phyloP scores from a whole-genome alignment of 2,888 invertebrate species.

The Eupeodes luniger region DNA sequence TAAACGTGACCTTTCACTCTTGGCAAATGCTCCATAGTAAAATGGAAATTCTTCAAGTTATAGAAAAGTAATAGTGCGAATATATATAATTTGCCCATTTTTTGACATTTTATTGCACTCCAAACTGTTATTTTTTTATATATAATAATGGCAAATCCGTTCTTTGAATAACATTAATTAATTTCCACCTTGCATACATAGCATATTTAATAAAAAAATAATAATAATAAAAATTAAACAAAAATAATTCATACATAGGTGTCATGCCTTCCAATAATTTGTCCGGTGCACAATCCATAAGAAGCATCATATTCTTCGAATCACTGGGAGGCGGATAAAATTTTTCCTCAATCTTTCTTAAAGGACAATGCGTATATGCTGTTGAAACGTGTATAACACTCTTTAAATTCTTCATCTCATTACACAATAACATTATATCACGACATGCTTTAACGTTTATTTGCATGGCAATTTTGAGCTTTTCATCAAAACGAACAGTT shows the following conservation, averaged over 20 bases:
- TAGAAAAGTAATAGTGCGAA: too few species aligned
- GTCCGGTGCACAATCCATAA: constrained; percentile 85
- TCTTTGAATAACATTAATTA: too few species aligned
- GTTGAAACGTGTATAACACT: constrained; percentile 87
- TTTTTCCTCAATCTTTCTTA: constrained; percentile 85
- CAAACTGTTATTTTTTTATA: too few species aligned
- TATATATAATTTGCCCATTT: too few species aligned
- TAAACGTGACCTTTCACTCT: too few species aligned
- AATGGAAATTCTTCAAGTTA: too few species aligned
- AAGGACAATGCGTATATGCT: constrained; percentile 86
- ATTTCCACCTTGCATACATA: too few species aligned
- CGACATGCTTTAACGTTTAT: constrained; percentile 90
- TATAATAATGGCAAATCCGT: too few species aligned
- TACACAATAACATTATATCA: constrained; percentile 88
- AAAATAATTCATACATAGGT: constrained; percentile 83
- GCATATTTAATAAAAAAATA: not conserved
- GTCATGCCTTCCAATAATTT: constrained; percentile 85
- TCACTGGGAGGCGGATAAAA: constrained; percentile 86
- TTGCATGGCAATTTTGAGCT: constrained; percentile 88
- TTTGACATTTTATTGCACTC: too few species aligned
- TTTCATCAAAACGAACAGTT: constrained; percentile 89
- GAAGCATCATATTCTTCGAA: constrained; percentile 84
- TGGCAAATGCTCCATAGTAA: too few species aligned
- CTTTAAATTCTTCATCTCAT: constrained; percentile 86
- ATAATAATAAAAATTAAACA: not conserved